A percentile compares a stretch with the other conserved stretches of the same genome.
phyloP scores from a whole-genome alignment of 2,888 invertebrate species.

The Amblyteles armatorius region DNA sequence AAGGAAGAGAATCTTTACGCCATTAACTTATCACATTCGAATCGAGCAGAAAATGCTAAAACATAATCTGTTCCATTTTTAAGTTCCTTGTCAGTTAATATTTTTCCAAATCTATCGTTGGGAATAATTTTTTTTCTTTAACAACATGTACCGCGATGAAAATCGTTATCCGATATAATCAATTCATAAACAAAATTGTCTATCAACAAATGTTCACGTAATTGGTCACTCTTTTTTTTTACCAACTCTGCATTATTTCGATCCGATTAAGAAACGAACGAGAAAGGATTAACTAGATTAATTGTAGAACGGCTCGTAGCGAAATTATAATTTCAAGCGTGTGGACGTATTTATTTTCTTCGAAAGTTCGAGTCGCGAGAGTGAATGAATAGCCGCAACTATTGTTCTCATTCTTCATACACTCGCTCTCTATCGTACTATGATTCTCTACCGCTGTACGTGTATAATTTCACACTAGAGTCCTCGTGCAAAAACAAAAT shows the following conservation, averaged over 20 bases:
- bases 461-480: not conserved
- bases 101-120: too few species aligned
- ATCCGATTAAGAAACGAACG: not conserved
- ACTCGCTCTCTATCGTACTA: not conserved
- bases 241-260: not conserved
- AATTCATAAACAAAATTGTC: too few species aligned
- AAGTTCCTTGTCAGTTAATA: too few species aligned
- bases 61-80: too few species aligned
- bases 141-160: too few species aligned
- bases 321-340: not conserved
- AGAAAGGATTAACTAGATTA: not conserved
- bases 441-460: constrained; percentile 1
- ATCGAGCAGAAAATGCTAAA: too few species aligned
- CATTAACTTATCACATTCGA: too few species aligned
- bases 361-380: not conserved
- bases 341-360: not conserved
- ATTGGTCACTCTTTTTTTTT: too few species aligned
- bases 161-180: too few species aligned
- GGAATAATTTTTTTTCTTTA: too few species aligned
- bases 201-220: too few species aligned
- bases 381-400: constrained; percentile 17
- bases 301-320: not conserved
- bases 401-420: not conserved
- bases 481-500: constrained; percentile 37
- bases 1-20: too few species aligned